Percentiles rank a stretch among this genome's conserved stretches.
phyloP scores from a whole-genome alignment of 2,113 vertebrate species.

The Pongo pygmaeus region DNA sequence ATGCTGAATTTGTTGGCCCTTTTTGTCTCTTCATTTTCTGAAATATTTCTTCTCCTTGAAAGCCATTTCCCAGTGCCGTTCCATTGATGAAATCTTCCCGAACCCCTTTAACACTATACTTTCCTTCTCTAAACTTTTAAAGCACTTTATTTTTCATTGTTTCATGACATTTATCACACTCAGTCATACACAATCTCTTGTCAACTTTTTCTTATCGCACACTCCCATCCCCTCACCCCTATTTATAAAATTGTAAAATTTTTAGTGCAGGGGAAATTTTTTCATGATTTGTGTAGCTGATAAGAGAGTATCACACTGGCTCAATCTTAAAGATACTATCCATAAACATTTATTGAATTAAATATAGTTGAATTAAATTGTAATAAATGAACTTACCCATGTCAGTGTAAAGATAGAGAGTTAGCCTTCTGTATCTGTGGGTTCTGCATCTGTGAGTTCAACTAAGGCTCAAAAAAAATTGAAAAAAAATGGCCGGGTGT shows the following conservation, averaged over 20 bases:
- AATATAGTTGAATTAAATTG: not conserved
- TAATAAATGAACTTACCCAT: not conserved
- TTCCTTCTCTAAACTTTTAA: not conserved
- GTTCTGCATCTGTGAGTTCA: too few species aligned
- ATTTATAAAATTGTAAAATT: not conserved
- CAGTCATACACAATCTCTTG: not conserved
- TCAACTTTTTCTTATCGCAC: not conserved
- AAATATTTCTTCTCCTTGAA: not conserved
- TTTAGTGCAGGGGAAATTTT: not conserved
- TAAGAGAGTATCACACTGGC: not conserved
- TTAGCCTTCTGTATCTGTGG: too few species aligned
- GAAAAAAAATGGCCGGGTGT: too few species aligned
- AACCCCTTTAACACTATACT: not conserved
- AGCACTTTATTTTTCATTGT: not conserved
- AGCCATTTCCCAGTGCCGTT: not conserved
- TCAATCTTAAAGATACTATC: not conserved
- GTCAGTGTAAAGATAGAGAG: not conserved
- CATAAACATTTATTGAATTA: not conserved
- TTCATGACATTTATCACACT: not conserved
- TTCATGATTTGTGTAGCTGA: not conserved
- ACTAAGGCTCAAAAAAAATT: too few species aligned
- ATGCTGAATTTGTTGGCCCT: not conserved
- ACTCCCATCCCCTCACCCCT: not conserved
- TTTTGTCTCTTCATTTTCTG: not conserved
- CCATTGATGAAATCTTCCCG: not conserved